A percentile compares a stretch with the other conserved stretches of the same genome.
Conservation (phyloP, 1,140 invertebrate genomes). For the Trichonephila clavipes region DNA sequence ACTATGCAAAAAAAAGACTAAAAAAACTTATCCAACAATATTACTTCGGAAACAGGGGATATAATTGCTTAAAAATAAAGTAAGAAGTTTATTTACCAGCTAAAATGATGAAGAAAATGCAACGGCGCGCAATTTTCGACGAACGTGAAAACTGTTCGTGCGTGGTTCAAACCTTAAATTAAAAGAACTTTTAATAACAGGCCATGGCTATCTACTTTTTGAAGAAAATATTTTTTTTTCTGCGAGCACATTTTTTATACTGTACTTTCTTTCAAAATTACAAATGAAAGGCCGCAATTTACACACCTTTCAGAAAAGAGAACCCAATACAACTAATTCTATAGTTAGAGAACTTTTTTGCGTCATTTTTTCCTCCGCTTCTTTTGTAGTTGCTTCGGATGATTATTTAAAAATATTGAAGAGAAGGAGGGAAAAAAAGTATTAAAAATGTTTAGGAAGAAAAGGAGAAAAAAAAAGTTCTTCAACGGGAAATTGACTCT, state of each 20-base stretch:
- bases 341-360: constrained; percentile 51
- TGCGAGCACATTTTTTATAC: constrained; percentile 9
- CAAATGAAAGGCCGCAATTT: constrained; percentile 40
- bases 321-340: constrained; percentile 66
- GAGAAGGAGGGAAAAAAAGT: constrained; percentile 21
- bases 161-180: constrained; percentile 44
- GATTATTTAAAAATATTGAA: constrained; percentile 69
- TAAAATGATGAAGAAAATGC: constrained; percentile 40
- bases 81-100: constrained; percentile 67
- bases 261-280: constrained; percentile 63
- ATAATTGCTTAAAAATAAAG: constrained; percentile 69
- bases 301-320: constrained; percentile 53
- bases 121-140: constrained; percentile 68
- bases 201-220: constrained; percentile 44
- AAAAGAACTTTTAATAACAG: constrained; percentile 76
- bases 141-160: constrained; percentile 66
- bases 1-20: not conserved
- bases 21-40: constrained; percentile 4
- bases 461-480: not conserved
- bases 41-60: constrained; percentile 28
- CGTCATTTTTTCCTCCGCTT: not conserved
- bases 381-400: not conserved
- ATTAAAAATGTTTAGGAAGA: not conserved
- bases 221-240: constrained; percentile 30
- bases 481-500: constrained; percentile 33